Conservation (phyloP, 2,888 invertebrate genomes). For the Dolichomitus sp. region DNA sequence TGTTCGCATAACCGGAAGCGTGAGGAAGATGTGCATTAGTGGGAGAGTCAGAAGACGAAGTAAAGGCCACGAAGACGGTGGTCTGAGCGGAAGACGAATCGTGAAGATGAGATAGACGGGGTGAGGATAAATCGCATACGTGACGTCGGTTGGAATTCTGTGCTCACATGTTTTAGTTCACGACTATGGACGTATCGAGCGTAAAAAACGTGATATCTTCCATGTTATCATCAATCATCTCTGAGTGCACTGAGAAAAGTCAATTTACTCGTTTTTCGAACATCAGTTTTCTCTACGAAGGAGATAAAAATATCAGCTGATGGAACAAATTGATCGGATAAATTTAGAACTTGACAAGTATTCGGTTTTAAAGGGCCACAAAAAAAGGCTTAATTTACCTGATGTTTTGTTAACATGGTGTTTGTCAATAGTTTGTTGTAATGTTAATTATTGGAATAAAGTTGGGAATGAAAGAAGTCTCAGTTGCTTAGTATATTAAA, state of each 20-base stretch:
- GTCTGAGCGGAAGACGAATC: constrained; percentile 30
- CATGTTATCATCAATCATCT: constrained; percentile 19
- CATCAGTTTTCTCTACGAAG: neutral
- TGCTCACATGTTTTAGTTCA: neutral
- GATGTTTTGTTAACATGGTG: neutral
- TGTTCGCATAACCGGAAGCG: constrained; percentile 30
- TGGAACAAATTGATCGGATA: neutral
- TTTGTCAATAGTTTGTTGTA: too few relatives aligned
- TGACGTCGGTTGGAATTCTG: neutral
- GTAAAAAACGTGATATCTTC: constrained; percentile 2
- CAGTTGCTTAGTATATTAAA: neutral
- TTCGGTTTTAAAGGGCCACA: neutral
- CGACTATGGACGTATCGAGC: constrained; percentile 4
- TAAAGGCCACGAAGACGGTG: neutral
- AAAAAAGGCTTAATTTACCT: neutral
- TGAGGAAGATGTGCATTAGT: constrained; percentile 8
- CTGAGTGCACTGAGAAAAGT: neutral
- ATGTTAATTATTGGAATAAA: too few relatives aligned
- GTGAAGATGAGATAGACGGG: constrained; percentile 34
- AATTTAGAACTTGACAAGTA: neutral
- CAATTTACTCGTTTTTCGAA: neutral
- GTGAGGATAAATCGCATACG: constrained; percentile 33
- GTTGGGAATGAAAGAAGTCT: neutral
- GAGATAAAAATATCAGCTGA: neutral
- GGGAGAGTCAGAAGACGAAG: constrained; percentile 6